phyloP scores from a whole-genome alignment of 2,113 vertebrate genomes.

The Synchiropus splendidus region DNA sequence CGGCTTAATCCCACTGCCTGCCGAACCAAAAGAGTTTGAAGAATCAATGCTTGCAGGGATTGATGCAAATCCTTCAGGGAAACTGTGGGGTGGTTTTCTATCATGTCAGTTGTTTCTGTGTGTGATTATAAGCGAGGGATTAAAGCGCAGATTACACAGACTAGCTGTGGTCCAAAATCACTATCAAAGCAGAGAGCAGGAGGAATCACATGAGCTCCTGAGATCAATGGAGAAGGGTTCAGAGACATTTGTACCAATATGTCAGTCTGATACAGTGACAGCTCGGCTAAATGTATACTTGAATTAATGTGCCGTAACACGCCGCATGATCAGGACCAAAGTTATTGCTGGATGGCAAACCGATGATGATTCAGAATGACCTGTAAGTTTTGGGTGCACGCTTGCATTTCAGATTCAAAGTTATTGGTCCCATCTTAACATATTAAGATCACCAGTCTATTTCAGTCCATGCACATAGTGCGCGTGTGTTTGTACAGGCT shows the following conservation, averaged over 20 bases:
- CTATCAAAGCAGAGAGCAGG: constrained; percentile 24
- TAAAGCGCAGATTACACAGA: constrained; percentile 46
- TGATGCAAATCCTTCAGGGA: constrained; percentile 40
- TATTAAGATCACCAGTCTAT: constrained; percentile 12
- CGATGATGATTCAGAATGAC: too few relatives aligned
- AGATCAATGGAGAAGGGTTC: constrained; percentile 5
- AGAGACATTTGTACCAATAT: too few relatives aligned
- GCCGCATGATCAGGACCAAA: background rate
- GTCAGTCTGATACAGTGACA: too few relatives aligned
- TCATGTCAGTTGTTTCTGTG: constrained; percentile 27
- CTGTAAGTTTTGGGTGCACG: background rate
- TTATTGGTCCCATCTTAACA: too few relatives aligned
- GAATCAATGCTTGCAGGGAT: constrained; percentile 39
- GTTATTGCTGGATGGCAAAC: background rate
- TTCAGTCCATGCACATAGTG: constrained; percentile 7
- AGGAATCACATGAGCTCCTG: constrained; percentile 4
- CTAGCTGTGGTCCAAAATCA: constrained; percentile 26
- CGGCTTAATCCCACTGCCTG: constrained; percentile 20
- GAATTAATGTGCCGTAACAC: background rate
- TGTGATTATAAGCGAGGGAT: constrained; percentile 41
- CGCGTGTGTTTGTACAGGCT: constrained; percentile 31
- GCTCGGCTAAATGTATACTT: background rate
- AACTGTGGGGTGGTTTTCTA: constrained; percentile 26
- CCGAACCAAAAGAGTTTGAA: constrained; percentile 35
- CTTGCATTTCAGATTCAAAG: background rate